phyloP scores from a whole-genome alignment of 2,797 vertebrate genomes.

The Scleropages formosus region DNA sequence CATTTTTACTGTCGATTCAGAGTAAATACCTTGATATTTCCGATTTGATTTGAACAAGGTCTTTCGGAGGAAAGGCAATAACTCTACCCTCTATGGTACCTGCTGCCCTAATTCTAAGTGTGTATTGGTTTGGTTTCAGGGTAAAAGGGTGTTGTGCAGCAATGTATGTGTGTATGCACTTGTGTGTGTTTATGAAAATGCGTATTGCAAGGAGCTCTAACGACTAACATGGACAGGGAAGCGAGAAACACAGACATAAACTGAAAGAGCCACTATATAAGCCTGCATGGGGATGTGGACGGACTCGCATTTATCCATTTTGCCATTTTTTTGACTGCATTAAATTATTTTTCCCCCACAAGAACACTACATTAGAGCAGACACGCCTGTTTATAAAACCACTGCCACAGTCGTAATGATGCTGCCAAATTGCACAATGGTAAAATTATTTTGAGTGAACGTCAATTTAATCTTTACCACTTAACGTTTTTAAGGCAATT shows the following conservation, averaged over 20 bases:
- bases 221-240: background rate
- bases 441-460: background rate
- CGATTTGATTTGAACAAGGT: too few relatives aligned
- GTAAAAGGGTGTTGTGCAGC: background rate
- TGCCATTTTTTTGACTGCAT: background rate
- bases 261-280: background rate
- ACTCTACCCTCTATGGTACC: too few relatives aligned
- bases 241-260: background rate
- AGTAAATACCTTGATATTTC: too few relatives aligned
- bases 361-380: background rate
- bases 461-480: background rate
- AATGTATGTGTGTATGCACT: background rate
- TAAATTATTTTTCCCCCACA: background rate
- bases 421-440: background rate
- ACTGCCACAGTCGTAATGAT: too few relatives aligned
- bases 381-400: background rate
- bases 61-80: too few relatives aligned
- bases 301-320: slow-evolving; percentile 8
- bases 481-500: background rate
- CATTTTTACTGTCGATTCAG: too few relatives aligned
- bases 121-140: background rate
- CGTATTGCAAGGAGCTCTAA: background rate
- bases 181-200: background rate
- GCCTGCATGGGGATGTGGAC: background rate
- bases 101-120: too few relatives aligned